phyloP scores from a whole-genome alignment of 2,113 vertebrate genomes.

The Benitochromis conjunctus region DNA sequence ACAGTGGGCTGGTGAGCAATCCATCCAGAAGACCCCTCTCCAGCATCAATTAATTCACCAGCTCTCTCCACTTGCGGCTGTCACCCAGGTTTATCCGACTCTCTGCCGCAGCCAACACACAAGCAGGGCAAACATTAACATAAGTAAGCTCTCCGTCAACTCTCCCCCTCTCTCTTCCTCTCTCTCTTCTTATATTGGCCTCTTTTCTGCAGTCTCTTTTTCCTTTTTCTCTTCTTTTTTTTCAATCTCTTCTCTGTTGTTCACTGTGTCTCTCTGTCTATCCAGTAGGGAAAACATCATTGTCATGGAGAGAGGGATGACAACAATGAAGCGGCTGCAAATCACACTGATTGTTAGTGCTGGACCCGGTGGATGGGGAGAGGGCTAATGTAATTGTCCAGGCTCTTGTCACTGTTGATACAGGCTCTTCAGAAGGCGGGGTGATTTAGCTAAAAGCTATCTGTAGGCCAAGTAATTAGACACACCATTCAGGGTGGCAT shows the following conservation, averaged over 20 bases:
- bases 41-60: conserved; percentile 51
- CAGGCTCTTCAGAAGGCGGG: conserved; percentile 76
- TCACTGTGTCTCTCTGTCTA: conserved; percentile 3
- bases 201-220: conserved; percentile 26
- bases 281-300: conserved; percentile 70
- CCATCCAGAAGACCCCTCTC: conserved; percentile 39
- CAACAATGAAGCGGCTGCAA: conserved; percentile 75
- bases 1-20: conserved; percentile 6
- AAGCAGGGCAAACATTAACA: conserved; percentile 73
- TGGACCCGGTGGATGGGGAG: conserved; percentile 65
- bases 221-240: conserved; percentile 19
- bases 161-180: conserved; percentile 28
- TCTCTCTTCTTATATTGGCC: conserved; percentile 44
- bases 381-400: conserved; percentile 81
- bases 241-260: conserved; percentile 4
- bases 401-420: conserved; percentile 80
- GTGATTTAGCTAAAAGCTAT: conserved; percentile 86
- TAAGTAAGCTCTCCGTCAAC: conserved; percentile 67
- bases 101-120: conserved; percentile 34
- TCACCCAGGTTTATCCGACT: conserved; percentile 47
- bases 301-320: conserved; percentile 69
- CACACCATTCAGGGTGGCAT: conserved; percentile 76
- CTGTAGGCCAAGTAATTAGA: conserved; percentile 81
- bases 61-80: conserved; percentile 49
- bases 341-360: conserved; percentile 72